Conservation (phyloP, 2,888 invertebrate genomes). For the Bugulina stolonifera region DNA sequence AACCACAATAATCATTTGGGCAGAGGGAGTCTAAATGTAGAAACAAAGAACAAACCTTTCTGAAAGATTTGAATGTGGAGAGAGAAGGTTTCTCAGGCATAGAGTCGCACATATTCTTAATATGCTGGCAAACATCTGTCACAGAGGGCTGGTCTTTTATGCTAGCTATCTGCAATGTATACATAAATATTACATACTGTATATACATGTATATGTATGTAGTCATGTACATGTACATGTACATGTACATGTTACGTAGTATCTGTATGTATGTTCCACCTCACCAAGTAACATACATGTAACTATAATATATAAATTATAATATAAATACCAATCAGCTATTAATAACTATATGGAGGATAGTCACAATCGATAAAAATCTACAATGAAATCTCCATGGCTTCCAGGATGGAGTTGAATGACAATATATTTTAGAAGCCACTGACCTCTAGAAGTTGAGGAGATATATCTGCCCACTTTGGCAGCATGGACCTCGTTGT, state of each 20-base stretch:
- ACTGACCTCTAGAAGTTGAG: not conserved
- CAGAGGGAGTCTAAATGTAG: too few relatives aligned
- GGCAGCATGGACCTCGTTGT: conserved; percentile 10
- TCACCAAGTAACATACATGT: too few relatives aligned
- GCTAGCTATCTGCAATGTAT: not conserved
- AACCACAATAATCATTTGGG: too few relatives aligned
- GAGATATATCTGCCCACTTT: conserved; percentile 4
- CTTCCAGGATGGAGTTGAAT: too few relatives aligned
- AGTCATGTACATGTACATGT: conserved; percentile 22
- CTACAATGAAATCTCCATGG: too few relatives aligned
- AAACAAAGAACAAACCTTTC: conserved; percentile 18
- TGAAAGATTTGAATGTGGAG: conserved; percentile 3
- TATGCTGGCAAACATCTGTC: conserved; percentile 18
- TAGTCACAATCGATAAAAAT: too few relatives aligned
- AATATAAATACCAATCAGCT: not conserved
- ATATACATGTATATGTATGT: conserved; percentile 10
- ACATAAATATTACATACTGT: not conserved
- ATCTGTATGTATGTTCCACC: too few relatives aligned
- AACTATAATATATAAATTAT: not conserved
- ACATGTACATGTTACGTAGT: conserved; percentile 27
- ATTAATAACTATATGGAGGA: too few relatives aligned
- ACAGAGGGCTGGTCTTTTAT: not conserved
- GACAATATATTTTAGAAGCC: too few relatives aligned
- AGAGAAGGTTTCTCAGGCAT: not conserved
- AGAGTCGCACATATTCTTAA: not conserved